These are phyloP conservation scores for Tychaedon coryphoeus DNA, from an alignment of 2,113 vertebrate genomes.

Conservation along the genomic window DNA sequence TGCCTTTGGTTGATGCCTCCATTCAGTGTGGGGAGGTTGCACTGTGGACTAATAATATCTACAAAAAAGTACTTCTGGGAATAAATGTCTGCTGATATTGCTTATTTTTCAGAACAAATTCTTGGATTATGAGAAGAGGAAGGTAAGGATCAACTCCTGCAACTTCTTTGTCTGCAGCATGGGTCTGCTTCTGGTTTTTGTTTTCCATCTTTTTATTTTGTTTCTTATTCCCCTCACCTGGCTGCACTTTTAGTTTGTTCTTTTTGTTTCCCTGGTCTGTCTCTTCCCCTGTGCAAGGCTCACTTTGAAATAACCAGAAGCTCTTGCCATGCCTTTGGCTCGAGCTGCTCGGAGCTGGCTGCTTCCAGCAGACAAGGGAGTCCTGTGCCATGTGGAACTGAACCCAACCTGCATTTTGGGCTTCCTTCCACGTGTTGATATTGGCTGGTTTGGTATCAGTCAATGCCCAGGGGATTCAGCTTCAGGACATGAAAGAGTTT, in stretches of 20 bases:
- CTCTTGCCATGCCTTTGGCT: neutral
- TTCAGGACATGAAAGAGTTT: neutral
- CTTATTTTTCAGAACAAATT: slow-evolving; percentile 85
- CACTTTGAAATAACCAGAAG: neutral
- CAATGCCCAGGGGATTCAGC: neutral
- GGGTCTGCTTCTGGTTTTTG: neutral
- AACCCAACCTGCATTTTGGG: neutral
- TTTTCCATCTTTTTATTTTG: neutral
- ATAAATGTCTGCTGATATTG: neutral
- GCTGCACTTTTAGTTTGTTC: neutral
- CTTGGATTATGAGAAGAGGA: slow-evolving; percentile 91
- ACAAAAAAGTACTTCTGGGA: neutral
- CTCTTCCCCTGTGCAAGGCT: neutral
- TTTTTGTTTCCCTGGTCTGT: neutral
- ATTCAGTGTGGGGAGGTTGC: neutral
- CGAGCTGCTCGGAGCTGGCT: neutral
- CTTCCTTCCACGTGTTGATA: neutral
- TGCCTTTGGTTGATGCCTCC: neutral
- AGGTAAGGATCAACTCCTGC: slow-evolving; percentile 72
- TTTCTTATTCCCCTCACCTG: neutral
- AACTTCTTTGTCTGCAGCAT: neutral
- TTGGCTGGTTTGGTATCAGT: neutral
- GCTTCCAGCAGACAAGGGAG: neutral
- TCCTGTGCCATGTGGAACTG: neutral
- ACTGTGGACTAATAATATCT: neutral